Evolutionary conservation across 1,140 invertebrate species (phyloP), one percentile per base, ranked within the genome.

Genomic region (Penaeus japonicus): DNA sequence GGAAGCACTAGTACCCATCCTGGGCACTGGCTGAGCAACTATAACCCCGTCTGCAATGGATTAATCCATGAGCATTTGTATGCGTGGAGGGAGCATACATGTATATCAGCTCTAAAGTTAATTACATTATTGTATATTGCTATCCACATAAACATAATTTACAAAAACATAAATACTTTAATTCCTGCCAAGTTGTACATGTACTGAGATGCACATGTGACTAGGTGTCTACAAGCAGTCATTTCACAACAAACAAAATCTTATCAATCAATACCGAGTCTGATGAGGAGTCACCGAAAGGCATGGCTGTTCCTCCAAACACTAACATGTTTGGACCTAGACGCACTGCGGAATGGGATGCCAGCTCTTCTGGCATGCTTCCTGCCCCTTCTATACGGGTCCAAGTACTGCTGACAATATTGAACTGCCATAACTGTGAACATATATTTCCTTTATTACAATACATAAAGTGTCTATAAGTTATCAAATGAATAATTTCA

Each of bases 281-380:
- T 83, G 86, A 88, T 4, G 86, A 88, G 17, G 86, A 88, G 53
- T 88, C 80, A 30, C 86, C 86, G 77, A 88, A 88, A 20, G 86
- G 86, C 86, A 83, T 88, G 54, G 86, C 86, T 35, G 86, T 88
- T 55, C 86, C 86, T 57, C 86, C 86, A 88, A 88, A 88, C 39
- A 88, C 86, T 7, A 88, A 80, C 86, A 88, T 88, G 30, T 55
- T 83, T 18, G 79, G 80, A 10, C 86, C 86, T 24, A 82, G 65
- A 53, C 83, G 86, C 32, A 88, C 86, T 24, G 86, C 86, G 4
- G 86, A 88, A 57, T 88, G 86, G 39, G 86, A 88, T 18, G 86
- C 86, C 47, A 88, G 70, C 27, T 88, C 86, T 53, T 88, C 86
- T 24, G 86, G 86, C 86, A 88, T 88, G 22, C 80, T 53, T 17